phyloP scores from a whole-genome alignment of 2,888 invertebrate species.

The Loripinus fragilis region DNA sequence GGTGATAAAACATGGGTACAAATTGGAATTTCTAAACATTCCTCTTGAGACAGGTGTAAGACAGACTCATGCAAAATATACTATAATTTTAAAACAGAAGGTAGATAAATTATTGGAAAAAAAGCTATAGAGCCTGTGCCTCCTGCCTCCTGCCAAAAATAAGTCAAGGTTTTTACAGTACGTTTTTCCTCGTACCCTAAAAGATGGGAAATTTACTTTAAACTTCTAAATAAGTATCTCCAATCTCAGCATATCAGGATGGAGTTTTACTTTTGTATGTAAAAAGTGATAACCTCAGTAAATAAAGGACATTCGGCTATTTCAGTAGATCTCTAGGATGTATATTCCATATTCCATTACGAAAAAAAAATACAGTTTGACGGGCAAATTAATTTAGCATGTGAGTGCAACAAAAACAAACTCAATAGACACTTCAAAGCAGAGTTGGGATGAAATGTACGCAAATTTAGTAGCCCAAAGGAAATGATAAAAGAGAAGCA shows the following conservation, averaged over 20 bases:
- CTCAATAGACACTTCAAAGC: too few species aligned
- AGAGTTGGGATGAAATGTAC: too few species aligned
- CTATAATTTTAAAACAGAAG: background rate
- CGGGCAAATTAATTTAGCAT: too few species aligned
- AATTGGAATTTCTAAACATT: conserved; percentile 6
- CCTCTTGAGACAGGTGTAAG: background rate
- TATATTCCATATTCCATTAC: too few species aligned
- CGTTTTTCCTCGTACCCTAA: conserved; percentile 26
- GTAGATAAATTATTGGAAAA: background rate
- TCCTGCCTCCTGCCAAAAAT: background rate
- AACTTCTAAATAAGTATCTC: conserved; percentile 40
- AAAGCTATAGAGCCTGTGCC: conserved; percentile 9
- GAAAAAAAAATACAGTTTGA: too few species aligned
- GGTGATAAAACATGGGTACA: conserved; percentile 12
- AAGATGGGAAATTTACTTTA: conserved; percentile 22
- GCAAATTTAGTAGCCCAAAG: too few species aligned
- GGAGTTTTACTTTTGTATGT: conserved; percentile 28
- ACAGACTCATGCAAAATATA: conserved; percentile 17
- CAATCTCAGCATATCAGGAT: conserved; percentile 36
- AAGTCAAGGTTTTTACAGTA: conserved; percentile 43
- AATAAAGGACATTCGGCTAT: too few species aligned
- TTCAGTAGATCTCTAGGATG: too few species aligned
- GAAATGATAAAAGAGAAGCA: too few species aligned
- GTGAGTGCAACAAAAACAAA: too few species aligned
- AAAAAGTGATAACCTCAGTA: conserved; percentile 18